These are phyloP conservation scores for Hestina assimilis DNA, from an alignment of 1,140 invertebrate species.

Conservation along the genomic window DNA sequence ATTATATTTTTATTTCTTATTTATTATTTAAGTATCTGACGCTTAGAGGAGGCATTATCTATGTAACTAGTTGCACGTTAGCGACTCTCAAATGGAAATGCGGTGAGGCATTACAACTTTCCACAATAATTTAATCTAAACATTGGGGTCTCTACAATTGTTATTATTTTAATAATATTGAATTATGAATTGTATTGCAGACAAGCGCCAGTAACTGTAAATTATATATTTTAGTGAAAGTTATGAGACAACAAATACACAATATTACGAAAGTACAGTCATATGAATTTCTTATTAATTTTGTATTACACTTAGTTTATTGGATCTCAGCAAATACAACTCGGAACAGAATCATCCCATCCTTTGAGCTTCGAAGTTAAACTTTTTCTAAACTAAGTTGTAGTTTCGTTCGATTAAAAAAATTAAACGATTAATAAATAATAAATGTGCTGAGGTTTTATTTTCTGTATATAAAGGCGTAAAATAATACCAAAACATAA, in stretches of 20 bases:
- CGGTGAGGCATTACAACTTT: slow-evolving; percentile 36
- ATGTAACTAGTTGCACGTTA: slow-evolving; percentile 7
- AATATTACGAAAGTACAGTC: slow-evolving; percentile 35
- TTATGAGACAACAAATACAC: slow-evolving; percentile 34
- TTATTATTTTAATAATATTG: slow-evolving; percentile 40
- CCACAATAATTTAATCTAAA: slow-evolving; percentile 37
- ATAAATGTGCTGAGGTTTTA: too few species aligned
- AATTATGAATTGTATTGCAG: slow-evolving; percentile 40
- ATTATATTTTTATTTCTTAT: too few species aligned
- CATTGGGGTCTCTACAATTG: slow-evolving; percentile 26
- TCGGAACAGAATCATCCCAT: too few species aligned
- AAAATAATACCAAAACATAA: too few species aligned
- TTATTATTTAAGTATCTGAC: background rate
- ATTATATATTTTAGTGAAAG: slow-evolving; percentile 53
- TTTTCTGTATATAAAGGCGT: too few species aligned
- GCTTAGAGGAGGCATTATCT: slow-evolving; percentile 6
- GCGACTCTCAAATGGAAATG: slow-evolving; percentile 28
- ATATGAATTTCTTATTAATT: slow-evolving; percentile 7
- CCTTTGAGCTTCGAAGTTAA: too few species aligned
- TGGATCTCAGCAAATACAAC: too few species aligned
- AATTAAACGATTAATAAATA: too few species aligned
- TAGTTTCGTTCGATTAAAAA: too few species aligned
- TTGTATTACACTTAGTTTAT: background rate
- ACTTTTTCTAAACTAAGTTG: too few species aligned
- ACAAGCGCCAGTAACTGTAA: slow-evolving; percentile 43